Conservation (phyloP, 2,888 invertebrate species). For the Nudaria mundana region DNA sequence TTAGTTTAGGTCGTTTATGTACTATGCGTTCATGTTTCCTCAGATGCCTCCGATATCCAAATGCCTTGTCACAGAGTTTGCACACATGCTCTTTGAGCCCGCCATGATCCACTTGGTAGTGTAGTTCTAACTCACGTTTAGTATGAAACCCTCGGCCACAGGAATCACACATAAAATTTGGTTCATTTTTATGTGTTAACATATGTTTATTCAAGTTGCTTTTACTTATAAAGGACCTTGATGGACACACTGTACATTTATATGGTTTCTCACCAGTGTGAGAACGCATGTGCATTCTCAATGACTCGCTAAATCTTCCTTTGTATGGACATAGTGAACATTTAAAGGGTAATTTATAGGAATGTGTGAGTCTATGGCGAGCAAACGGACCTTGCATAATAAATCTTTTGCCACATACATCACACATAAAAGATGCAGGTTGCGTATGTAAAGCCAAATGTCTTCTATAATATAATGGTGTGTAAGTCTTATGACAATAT, state of each 20-base stretch:
- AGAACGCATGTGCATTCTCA: conserved; percentile 69
- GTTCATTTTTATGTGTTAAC: conserved; percentile 52
- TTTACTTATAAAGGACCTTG: conserved; percentile 60
- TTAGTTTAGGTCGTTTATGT: conserved; percentile 64
- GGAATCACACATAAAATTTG: conserved; percentile 59
- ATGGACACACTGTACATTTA: conserved; percentile 61
- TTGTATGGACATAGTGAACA: conserved; percentile 65
- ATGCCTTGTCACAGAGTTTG: conserved; percentile 62
- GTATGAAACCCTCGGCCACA: conserved; percentile 63
- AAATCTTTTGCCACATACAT: conserved; percentile 68
- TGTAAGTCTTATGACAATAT: conserved; percentile 58
- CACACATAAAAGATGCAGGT: conserved; percentile 55
- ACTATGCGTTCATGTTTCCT: conserved; percentile 70
- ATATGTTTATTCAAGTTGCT: conserved; percentile 69
- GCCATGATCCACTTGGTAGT: conserved; percentile 65
- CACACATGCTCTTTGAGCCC: conserved; percentile 68
- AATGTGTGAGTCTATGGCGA: conserved; percentile 64
- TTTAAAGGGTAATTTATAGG: conserved; percentile 58
- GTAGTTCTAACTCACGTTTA: conserved; percentile 55
- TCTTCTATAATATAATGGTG: conserved; percentile 51
- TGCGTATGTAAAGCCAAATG: conserved; percentile 54
- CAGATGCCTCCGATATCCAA: conserved; percentile 70
- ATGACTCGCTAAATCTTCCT: conserved; percentile 60
- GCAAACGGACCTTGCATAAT: conserved; percentile 49
- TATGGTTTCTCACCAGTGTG: conserved; percentile 72